Evolutionary conservation across 2,888 invertebrate species (phyloP).

Genomic region (Biston stratarius): DNA sequence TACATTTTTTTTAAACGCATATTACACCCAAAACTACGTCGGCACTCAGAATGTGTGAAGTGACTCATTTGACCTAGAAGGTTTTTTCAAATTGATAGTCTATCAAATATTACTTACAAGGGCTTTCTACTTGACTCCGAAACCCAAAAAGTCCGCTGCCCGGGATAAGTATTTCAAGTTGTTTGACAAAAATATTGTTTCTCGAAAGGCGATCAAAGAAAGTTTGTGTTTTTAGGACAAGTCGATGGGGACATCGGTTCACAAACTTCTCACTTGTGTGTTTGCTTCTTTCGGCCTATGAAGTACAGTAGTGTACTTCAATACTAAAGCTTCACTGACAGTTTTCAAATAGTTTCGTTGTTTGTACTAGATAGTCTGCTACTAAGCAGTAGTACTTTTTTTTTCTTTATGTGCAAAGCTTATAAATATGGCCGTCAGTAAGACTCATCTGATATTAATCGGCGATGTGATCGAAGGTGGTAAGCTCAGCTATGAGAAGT

Average conservation of each 20-base stretch:
- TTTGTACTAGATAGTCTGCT: too few relatives aligned
- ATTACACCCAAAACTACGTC: too few relatives aligned
- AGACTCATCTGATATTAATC: too few relatives aligned
- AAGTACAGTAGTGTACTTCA: too few relatives aligned
- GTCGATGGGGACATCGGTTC: constrained; percentile 5
- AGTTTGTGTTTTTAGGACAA: constrained; percentile 33
- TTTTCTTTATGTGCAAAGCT: too few relatives aligned
- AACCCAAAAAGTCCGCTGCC: constrained; percentile 7
- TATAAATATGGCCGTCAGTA: too few relatives aligned
- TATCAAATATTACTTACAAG: constrained; percentile 5
- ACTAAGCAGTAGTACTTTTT: too few relatives aligned
- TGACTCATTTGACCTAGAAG: not conserved
- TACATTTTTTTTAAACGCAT: too few relatives aligned
- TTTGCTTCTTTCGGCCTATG: not conserved
- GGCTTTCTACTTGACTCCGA: not conserved
- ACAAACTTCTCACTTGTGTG: constrained; percentile 14
- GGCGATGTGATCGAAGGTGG: too few relatives aligned
- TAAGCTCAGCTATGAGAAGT: too few relatives aligned
- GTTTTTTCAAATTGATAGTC: constrained; percentile 1
- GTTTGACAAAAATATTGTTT: constrained; percentile 29
- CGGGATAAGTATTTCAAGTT: constrained; percentile 22
- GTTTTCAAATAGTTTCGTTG: too few relatives aligned
- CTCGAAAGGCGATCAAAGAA: constrained; percentile 24
- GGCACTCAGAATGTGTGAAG: not conserved
- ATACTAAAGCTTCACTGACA: too few relatives aligned